Conservation (phyloP, 2,888 invertebrate genomes). For the Noctua janthina region DNA sequence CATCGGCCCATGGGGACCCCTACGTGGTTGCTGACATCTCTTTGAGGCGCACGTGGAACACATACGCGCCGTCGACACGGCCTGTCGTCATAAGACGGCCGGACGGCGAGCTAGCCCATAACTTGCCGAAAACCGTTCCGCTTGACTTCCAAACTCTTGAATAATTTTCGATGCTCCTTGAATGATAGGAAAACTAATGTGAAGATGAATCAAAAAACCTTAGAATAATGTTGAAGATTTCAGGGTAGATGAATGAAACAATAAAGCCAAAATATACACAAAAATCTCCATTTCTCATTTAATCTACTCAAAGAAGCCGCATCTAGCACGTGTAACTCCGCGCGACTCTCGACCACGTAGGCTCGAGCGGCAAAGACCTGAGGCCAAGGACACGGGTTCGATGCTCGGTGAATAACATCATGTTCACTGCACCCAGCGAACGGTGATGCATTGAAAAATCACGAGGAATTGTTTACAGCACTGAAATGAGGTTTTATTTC, state of each 20-base stretch:
- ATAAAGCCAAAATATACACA: not conserved
- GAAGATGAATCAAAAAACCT: not conserved
- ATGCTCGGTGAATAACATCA: constrained; percentile 74
- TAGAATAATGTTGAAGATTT: constrained; percentile 40
- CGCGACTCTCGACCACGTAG: constrained; percentile 59
- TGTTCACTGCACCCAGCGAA: constrained; percentile 68
- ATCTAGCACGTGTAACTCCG: constrained; percentile 51
- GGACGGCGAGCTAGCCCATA: too few relatives aligned
- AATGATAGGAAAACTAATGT: not conserved
- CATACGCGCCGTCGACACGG: too few relatives aligned
- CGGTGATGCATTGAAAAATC: constrained; percentile 68
- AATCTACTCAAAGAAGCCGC: constrained; percentile 3
- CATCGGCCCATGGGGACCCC: too few relatives aligned
- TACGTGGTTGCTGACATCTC: too few relatives aligned
- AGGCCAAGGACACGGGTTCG: constrained; percentile 75
- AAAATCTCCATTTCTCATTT: rapidly evolving
- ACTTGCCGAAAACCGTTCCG: too few relatives aligned
- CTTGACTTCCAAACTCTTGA: not conserved
- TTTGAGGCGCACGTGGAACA: too few relatives aligned
- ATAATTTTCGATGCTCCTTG: not conserved
- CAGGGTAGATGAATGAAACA: not conserved
- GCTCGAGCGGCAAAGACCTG: constrained; percentile 69
- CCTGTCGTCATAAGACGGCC: too few relatives aligned
- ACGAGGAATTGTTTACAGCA: constrained; percentile 53
- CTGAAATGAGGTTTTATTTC: constrained; percentile 58